phyloP scores from a whole-genome alignment of 2,888 invertebrate genomes.

The Entomobrya proxima region DNA sequence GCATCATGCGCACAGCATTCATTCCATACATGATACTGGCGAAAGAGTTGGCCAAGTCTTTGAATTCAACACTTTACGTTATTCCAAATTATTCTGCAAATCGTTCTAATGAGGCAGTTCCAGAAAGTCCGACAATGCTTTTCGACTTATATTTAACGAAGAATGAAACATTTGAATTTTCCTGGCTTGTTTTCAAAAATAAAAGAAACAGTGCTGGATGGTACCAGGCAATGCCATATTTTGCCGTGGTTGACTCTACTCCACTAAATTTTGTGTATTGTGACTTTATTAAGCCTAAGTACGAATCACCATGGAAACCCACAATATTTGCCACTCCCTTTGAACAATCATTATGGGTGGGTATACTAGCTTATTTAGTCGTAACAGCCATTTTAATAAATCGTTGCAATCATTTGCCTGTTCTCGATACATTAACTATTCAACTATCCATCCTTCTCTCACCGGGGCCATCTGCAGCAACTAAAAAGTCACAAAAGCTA shows the following conservation, averaged over 20 bases:
- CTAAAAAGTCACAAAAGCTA: not conserved
- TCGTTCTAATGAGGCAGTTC: no score
- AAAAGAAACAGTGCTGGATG: not conserved
- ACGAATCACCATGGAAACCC: not conserved
- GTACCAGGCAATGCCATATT: not conserved
- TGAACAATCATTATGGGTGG: not conserved
- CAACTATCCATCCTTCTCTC: not conserved
- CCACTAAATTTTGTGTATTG: not conserved
- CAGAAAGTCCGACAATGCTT: not conserved
- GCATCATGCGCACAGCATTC: not conserved
- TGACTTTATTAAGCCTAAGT: not conserved
- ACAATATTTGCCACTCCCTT: not conserved
- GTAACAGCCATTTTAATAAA: not conserved
- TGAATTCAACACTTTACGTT: not conserved
- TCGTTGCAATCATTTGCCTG: not conserved
- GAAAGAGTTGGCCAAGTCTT: not conserved
- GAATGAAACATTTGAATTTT: not conserved
- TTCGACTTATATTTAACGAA: not conserved
- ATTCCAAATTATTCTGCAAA: not conserved
- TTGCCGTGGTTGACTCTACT: not conserved
- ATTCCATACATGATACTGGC: not conserved
- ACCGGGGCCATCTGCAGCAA: not conserved
- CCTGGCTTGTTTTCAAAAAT: not conserved
- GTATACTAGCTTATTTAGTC: not conserved
- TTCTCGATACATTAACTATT: not conserved